Evolutionary conservation across 2,797 vertebrate species (phyloP).

Genomic region (Propithecus perrieri): DNA sequence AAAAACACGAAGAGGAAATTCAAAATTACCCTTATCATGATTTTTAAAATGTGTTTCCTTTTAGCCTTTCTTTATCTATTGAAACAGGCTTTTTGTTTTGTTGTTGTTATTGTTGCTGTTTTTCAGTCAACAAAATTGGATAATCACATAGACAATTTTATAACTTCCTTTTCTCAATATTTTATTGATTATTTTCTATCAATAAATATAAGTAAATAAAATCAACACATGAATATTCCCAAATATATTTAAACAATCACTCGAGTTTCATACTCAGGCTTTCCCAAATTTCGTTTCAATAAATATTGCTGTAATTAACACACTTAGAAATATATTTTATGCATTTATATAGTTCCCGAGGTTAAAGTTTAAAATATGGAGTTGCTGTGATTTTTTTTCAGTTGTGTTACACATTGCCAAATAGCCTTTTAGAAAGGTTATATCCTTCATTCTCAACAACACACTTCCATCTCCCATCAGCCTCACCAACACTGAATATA

Average conservation of each 20-base stretch:
- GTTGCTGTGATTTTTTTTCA: background rate
- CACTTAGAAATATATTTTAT: background rate
- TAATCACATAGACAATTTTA: background rate
- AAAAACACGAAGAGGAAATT: background rate
- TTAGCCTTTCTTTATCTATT: background rate
- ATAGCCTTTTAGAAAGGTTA: background rate
- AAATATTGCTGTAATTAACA: background rate
- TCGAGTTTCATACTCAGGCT: background rate
- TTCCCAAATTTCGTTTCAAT: background rate
- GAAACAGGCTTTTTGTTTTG: background rate
- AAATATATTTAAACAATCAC: background rate
- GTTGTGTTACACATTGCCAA: background rate
- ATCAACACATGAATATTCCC: background rate
- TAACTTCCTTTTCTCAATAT: background rate
- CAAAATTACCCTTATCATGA: background rate
- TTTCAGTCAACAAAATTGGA: background rate
- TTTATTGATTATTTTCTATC: background rate
- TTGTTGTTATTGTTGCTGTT: background rate
- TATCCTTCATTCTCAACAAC: background rate
- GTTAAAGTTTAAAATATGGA: background rate
- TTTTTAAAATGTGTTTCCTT: background rate
- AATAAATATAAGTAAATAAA: background rate
- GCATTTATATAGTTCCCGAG: background rate
- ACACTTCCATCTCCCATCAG: background rate
- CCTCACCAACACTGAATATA: background rate